Evolutionary conservation across 2,888 invertebrate species (phyloP).

Genomic region (Byasa hedistus): DNA sequence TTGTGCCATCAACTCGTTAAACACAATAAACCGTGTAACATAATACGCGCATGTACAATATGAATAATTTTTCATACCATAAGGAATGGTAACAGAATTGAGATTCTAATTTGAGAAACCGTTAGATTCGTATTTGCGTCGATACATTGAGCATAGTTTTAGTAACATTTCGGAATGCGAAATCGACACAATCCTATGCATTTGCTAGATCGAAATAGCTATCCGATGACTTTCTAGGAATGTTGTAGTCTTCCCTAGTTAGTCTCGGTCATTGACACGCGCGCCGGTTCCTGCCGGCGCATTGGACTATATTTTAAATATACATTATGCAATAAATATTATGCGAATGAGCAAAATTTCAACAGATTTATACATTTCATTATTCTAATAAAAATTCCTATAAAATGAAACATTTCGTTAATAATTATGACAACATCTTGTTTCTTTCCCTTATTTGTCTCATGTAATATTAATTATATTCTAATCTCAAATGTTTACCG

Average conservation of each 20-base stretch:
- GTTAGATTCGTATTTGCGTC: constrained; percentile 1
- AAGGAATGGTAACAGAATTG: too few species aligned
- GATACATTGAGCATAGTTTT: constrained; percentile 30
- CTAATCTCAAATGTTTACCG: too few species aligned
- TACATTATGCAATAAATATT: constrained; percentile 6
- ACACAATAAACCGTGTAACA: constrained; percentile 24
- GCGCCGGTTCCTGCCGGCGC: constrained; percentile 18
- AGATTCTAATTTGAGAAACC: constrained; percentile 17
- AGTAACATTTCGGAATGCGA: constrained; percentile 31
- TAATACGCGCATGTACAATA: constrained; percentile 12
- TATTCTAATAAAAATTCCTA: neutral
- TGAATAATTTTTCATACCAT: constrained; percentile 8
- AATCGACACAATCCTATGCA: constrained; percentile 34
- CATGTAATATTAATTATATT: too few species aligned
- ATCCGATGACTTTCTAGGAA: constrained; percentile 33
- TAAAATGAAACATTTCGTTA: too few species aligned
- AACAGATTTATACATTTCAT: neutral
- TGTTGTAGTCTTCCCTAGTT: constrained; percentile 32
- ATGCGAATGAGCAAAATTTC: constrained; percentile 20
- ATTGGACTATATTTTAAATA: constrained; percentile 25
- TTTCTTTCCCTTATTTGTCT: neutral
- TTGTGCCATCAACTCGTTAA: constrained; percentile 23
- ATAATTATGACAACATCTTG: neutral
- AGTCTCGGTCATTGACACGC: constrained; percentile 30
- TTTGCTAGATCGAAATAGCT: constrained; percentile 31